phyloP scores from a whole-genome alignment of 2,888 invertebrate species.

The Cephus rjabovi region DNA sequence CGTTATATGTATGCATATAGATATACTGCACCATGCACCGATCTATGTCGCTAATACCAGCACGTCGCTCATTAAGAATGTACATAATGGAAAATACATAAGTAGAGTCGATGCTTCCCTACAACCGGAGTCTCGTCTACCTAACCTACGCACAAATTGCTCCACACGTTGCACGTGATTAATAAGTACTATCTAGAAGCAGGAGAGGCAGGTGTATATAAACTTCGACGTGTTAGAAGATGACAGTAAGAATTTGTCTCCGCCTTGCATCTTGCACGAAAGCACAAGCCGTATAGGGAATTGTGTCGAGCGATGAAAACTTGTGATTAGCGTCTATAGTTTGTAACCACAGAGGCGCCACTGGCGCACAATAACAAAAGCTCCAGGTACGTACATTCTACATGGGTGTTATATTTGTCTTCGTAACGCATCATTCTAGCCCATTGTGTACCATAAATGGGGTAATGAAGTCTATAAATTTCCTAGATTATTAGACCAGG shows the following conservation, averaged over 20 bases:
- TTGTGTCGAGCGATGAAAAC: not conserved
- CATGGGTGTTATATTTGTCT: not conserved
- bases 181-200: not conserved
- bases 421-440: not conserved
- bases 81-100: not conserved
- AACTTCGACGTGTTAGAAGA: not conserved
- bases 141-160: not conserved
- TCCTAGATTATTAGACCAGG: not conserved
- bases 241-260: not conserved
- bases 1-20: not conserved
- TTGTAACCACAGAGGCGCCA: not conserved
- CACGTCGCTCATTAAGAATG: not conserved
- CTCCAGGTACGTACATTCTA: not conserved
- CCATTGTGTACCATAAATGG: not conserved
- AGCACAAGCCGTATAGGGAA: not conserved
- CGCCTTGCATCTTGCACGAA: not conserved
- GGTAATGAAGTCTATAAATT: not conserved
- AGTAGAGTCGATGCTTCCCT: not conserved
- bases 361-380: not conserved
- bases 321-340: not conserved
- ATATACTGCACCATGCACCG: not conserved
- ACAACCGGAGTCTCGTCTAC: not conserved
- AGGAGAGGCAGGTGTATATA: not conserved
- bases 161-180: not conserved
- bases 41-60: not conserved